phyloP scores from a whole-genome alignment of 1,140 invertebrate genomes.

The Polypedilum pembai region DNA sequence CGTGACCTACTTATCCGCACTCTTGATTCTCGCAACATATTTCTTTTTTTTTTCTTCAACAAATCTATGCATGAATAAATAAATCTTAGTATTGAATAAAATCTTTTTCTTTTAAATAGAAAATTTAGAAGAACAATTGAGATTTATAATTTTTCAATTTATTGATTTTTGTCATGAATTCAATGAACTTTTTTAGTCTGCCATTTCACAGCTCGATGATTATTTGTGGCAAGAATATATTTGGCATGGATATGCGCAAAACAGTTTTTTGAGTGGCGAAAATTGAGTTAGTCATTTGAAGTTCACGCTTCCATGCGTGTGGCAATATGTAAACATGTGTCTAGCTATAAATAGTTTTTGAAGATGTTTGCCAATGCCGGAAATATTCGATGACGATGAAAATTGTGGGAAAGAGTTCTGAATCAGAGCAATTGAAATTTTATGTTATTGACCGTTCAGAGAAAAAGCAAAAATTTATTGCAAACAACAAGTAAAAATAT shows the following conservation, averaged over 20 bases:
- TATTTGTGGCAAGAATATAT: neutral
- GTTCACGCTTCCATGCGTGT: neutral
- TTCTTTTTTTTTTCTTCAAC: neutral
- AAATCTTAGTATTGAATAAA: neutral
- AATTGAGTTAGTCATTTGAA: neutral
- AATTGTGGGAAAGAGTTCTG: neutral
- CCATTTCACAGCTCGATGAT: neutral
- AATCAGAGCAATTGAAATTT: conserved; percentile 7
- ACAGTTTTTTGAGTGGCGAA: neutral
- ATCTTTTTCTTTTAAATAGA: neutral
- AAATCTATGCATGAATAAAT: neutral
- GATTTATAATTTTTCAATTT: neutral
- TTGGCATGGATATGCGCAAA: neutral
- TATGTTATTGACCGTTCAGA: conserved; percentile 1
- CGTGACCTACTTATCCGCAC: conserved; percentile 2
- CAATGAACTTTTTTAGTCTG: conserved; percentile 2
- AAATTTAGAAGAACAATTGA: neutral
- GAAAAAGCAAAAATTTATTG: neutral
- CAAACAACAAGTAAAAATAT: neutral
- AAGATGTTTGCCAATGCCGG: conserved; percentile 7
- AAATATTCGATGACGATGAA: conserved; percentile 11
- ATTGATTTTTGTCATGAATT: conserved; percentile 7
- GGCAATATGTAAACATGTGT: conserved; percentile 4
- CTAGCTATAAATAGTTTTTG: neutral
- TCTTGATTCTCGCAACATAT: neutral